Percentiles rank a stretch among this genome's conserved stretches.
Conservation (phyloP, 2,113 vertebrate species). For the Benitochromis conjunctus region DNA sequence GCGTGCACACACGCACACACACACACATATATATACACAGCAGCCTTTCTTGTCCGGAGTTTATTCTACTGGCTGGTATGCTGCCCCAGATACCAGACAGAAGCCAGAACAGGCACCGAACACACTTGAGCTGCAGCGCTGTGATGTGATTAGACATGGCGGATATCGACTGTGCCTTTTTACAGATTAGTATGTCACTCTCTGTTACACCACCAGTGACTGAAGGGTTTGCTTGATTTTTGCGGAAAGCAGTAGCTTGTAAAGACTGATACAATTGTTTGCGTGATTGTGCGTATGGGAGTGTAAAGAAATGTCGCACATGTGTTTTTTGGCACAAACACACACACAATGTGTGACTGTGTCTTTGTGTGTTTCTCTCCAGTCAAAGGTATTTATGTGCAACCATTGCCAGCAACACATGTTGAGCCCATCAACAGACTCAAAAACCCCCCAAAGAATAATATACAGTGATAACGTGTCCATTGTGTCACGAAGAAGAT, state of each 20-base stretch:
- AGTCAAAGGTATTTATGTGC: constrained; percentile 8
- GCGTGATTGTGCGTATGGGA: neutral
- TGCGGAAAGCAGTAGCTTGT: neutral
- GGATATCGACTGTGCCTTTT: constrained; percentile 28
- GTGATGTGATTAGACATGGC: constrained; percentile 49
- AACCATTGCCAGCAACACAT: neutral
- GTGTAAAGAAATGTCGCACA: neutral
- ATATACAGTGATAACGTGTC: constrained; percentile 19
- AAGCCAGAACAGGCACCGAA: constrained; percentile 40
- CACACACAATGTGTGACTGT: neutral
- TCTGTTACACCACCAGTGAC: neutral
- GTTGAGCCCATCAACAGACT: neutral
- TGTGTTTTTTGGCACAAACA: neutral
- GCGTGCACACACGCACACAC: neutral
- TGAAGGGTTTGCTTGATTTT: neutral
- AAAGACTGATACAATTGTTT: neutral
- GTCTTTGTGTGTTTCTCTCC: constrained; percentile 10
- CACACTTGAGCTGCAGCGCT: constrained; percentile 32
- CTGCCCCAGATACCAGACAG: constrained; percentile 53
- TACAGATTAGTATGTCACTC: constrained; percentile 23
- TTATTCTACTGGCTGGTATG: constrained; percentile 23
- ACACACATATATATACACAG: neutral
- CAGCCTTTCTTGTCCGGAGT: constrained; percentile 33
- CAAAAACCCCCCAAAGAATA: rapidly evolving
- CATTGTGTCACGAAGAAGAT: constrained; percentile 17